Evolutionary conservation across 2,888 invertebrate species (phyloP).

Genomic region (Hetaerina titia): DNA sequence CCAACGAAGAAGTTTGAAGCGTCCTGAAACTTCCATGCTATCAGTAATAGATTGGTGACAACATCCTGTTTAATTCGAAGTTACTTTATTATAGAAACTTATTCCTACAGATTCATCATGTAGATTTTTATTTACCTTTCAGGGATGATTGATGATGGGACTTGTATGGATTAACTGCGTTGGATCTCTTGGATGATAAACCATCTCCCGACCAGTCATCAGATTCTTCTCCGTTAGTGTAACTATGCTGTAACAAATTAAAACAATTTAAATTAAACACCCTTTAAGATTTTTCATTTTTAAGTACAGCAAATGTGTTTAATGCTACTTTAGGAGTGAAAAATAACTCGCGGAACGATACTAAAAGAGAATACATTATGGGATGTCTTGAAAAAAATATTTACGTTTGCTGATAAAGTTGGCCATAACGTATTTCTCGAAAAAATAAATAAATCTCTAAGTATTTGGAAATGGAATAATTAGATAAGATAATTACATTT

Average conservation of each 20-base stretch:
- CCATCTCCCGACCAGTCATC: slow-evolving; percentile 33
- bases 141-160: not conserved
- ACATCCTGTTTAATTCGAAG: not conserved
- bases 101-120: not conserved
- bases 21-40: not conserved
- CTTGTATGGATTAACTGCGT: not conserved
- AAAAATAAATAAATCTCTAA: too few relatives aligned
- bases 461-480: too few relatives aligned
- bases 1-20: not conserved
- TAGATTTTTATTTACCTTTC: slow-evolving; percentile 37
- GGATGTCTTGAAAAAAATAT: too few relatives aligned
- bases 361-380: not conserved
- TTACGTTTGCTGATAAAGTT: too few relatives aligned
- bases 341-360: not conserved
- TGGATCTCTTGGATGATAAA: slow-evolving; percentile 21
- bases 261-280: not conserved
- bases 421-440: too few relatives aligned
- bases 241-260: slow-evolving; percentile 27
- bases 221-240: slow-evolving; percentile 15
- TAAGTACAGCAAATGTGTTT: not conserved
- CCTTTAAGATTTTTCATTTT: not conserved
- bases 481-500: too few relatives aligned
- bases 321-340: not conserved
- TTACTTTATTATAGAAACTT: not conserved
- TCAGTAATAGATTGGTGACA: not conserved